These are phyloP conservation scores for Dryas iulia DNA, from an alignment of 1,140 invertebrate genomes.

Conservation along the genomic window DNA sequence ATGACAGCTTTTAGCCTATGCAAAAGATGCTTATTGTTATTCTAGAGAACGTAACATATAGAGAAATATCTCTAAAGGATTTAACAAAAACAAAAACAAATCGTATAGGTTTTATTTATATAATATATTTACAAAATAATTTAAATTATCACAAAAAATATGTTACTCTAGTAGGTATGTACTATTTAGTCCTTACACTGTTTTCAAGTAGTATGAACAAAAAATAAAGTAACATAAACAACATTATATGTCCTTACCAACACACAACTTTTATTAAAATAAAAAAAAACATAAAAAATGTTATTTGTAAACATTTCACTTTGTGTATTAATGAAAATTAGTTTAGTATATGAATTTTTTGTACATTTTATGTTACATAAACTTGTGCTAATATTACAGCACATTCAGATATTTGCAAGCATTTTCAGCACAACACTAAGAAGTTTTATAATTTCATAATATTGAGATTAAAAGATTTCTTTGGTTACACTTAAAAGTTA, in stretches of 20 bases:
- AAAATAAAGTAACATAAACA: background rate
- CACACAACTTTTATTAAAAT: background rate
- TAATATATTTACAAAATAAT: constrained; percentile 2
- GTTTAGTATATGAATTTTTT: too few relatives aligned
- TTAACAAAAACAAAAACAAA: background rate
- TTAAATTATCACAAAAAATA: constrained; percentile 2
- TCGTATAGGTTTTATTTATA: background rate
- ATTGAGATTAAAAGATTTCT: background rate
- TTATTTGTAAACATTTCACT: background rate
- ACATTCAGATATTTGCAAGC: background rate
- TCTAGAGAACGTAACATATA: too few relatives aligned
- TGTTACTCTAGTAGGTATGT: background rate
- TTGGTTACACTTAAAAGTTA: background rate
- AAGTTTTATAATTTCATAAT: background rate
- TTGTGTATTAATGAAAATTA: too few relatives aligned
- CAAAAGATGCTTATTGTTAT: too few relatives aligned
- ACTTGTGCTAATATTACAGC: background rate
- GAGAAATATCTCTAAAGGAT: background rate
- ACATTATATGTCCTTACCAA: background rate
- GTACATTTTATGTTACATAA: background rate
- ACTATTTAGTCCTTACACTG: background rate
- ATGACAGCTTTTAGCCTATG: background rate
- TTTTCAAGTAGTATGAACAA: background rate
- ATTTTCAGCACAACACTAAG: background rate
- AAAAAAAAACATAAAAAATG: background rate